A percentile compares a stretch with the other conserved stretches of the same genome.
phyloP scores from a whole-genome alignment of 2,797 vertebrate species.

The Alfaro cultratus region DNA sequence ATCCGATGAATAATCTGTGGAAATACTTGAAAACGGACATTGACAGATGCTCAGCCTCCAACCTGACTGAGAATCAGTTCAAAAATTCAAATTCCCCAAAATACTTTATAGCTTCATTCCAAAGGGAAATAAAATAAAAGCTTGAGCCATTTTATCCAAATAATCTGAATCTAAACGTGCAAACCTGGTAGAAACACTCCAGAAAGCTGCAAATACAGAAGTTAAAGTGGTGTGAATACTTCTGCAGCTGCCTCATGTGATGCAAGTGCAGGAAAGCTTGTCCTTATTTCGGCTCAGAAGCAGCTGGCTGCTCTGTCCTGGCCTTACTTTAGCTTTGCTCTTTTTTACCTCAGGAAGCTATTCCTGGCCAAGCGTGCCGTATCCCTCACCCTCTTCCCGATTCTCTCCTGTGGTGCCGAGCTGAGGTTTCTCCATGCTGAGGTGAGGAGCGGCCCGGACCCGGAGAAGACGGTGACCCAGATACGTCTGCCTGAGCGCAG shows the following conservation, averaged over 20 bases:
- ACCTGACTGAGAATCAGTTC: not conserved
- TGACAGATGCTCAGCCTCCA: not conserved
- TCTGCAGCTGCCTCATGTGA: slow-evolving; percentile 8
- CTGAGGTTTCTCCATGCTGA: slow-evolving; percentile 43
- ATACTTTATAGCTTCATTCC: too few species aligned
- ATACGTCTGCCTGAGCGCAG: slow-evolving; percentile 53
- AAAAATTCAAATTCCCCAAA: too few species aligned
- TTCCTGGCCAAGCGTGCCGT: slow-evolving; percentile 40
- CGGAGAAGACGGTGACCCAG: slow-evolving; percentile 65
- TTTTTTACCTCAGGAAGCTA: slow-evolving; percentile 62
- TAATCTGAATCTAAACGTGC: not conserved
- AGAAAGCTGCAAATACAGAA: not conserved
- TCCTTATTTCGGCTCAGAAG: slow-evolving; percentile 60
- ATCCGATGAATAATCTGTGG: not conserved
- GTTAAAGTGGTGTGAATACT: slow-evolving; percentile 1
- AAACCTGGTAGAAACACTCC: not conserved
- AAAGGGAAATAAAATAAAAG: too few species aligned
- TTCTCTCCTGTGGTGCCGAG: slow-evolving; percentile 37
- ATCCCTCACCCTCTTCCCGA: slow-evolving; percentile 5
- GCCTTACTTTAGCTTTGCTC: slow-evolving; percentile 43
- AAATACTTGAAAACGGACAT: not conserved
- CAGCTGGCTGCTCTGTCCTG: slow-evolving; percentile 53
- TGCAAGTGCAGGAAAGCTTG: slow-evolving; percentile 30
- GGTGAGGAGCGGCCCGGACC: slow-evolving; percentile 33
- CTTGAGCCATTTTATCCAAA: not conserved